These are phyloP conservation scores for Trilocha varians DNA, from an alignment of 2,888 invertebrate species.

Conservation along the genomic window DNA sequence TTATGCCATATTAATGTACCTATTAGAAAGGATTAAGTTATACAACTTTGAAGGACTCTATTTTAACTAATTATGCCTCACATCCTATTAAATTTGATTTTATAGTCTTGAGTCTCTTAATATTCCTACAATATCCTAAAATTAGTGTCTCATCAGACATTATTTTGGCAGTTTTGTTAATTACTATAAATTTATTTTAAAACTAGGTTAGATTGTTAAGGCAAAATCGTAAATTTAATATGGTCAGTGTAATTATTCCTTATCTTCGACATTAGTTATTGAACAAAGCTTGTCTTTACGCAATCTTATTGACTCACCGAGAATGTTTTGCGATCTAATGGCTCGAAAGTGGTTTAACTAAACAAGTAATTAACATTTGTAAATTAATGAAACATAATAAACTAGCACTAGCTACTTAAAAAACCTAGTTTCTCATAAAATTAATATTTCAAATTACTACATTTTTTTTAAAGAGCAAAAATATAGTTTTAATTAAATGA, in stretches of 20 bases:
- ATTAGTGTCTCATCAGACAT: constrained; percentile 5
- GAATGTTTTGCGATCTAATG: constrained; percentile 1
- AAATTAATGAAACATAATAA: too few relatives aligned
- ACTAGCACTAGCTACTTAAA: too few relatives aligned
- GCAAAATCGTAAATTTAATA: constrained; percentile 2
- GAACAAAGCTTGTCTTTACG: constrained; percentile 2
- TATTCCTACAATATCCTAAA: constrained; percentile 2
- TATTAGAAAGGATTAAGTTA: constrained; percentile 7
- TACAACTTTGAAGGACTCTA: constrained; percentile 8
- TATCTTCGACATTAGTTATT: constrained; percentile 4
- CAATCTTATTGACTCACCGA: constrained; percentile 13
- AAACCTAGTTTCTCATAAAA: too few relatives aligned
- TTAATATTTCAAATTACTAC: too few relatives aligned
- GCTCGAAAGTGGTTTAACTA: neutral
- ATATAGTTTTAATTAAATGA: too few relatives aligned
- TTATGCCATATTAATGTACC: neutral
- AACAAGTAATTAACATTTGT: too few relatives aligned
- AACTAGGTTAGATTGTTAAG: constrained; percentile 1
- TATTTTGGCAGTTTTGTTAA: constrained; percentile 4
- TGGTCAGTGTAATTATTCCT: constrained; percentile 1
- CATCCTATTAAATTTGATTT: constrained; percentile 6
- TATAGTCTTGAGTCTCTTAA: constrained; percentile 5
- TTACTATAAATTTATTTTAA: too few relatives aligned
- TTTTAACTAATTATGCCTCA: constrained; percentile 3
- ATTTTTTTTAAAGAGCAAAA: too few relatives aligned